phyloP scores from a whole-genome alignment of 2,113 vertebrate species.

The Mesitornis unicolor region DNA sequence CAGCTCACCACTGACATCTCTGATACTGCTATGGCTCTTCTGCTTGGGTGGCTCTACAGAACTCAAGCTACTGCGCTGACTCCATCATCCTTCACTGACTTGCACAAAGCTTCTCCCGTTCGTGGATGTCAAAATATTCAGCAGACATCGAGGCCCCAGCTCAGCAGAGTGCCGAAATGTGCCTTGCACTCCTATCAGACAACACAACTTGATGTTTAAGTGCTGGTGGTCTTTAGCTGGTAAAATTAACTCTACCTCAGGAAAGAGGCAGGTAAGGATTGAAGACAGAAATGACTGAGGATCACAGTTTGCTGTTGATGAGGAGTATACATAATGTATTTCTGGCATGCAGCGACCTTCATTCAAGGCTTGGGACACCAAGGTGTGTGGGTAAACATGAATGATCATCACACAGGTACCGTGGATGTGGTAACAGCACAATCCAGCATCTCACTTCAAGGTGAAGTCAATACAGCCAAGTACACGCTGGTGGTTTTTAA shows the following conservation, averaged over 20 bases:
- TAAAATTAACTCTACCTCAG: neutral
- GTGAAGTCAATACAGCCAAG: too few relatives aligned
- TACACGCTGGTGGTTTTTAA: neutral
- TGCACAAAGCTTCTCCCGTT: neutral
- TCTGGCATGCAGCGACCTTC: neutral
- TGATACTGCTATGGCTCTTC: neutral
- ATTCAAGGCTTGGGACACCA: neutral
- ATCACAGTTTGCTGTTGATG: rapidly evolving
- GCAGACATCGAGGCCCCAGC: neutral
- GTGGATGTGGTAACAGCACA: neutral
- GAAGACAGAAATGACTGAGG: neutral
- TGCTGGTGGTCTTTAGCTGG: neutral
- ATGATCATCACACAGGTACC: neutral
- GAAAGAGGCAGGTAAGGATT: neutral
- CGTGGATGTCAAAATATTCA: neutral
- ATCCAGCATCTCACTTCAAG: too few relatives aligned
- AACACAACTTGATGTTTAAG: neutral
- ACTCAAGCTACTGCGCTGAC: neutral
- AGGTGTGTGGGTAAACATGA: neutral
- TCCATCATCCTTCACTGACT: neutral
- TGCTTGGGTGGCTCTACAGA: neutral
- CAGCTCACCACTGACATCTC: neutral
- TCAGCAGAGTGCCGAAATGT: neutral
- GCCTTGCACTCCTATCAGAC: neutral
- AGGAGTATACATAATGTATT: neutral